Evolutionary conservation across 2,113 vertebrate genomes (phyloP), one percentile per base, ranked within the genome.

Genomic region (Chaetura pelagica): DNA sequence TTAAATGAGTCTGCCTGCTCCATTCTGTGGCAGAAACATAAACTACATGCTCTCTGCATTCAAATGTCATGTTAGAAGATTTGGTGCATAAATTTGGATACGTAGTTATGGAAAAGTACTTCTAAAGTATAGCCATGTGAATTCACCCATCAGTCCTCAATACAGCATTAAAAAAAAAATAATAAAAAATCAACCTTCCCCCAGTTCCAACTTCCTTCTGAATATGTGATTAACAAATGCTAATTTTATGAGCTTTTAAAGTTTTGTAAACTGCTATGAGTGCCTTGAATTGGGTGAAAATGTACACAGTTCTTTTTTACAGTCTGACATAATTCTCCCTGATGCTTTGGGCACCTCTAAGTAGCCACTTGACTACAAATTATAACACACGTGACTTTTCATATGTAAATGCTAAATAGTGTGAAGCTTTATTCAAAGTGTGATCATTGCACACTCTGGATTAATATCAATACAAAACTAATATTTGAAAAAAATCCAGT

Each of bases 331-430:
- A 62, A 76, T 51, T 77, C 55, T 49, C 32, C 76, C 40, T 62
- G 22, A 72, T 58, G n/a, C 12, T 79, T 91, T 74, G 48, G 86
- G 52, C 23, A 74, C 48, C 29, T 66, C 26, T 83, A 64, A 62
- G 44, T 61, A 87, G 79, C 68, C 40, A 58, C 81, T 94, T 90
- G 40, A 95, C 51, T 85, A 80, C 29, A 83, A 91, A 80, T 93
- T 90, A 24, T 80, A 87, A 67, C 27, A 58, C 30, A 34, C 55
- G 87, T 91, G 71, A 90, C 46, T 95, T 94, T 96, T 88, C 26
- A 30, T 51, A 54, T 66, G 62, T 46, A 69, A 87, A 91, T 48
- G 35, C 30, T 75, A 64, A 93, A 80, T 66, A 81, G 18, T 29
- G 85, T 86, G 79, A 88, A 89, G 49, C 11, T 73, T 78, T 69